Evolutionary conservation across 2,797 vertebrate genomes (phyloP).

Genomic region (Paedocypris micromegethes): DNA sequence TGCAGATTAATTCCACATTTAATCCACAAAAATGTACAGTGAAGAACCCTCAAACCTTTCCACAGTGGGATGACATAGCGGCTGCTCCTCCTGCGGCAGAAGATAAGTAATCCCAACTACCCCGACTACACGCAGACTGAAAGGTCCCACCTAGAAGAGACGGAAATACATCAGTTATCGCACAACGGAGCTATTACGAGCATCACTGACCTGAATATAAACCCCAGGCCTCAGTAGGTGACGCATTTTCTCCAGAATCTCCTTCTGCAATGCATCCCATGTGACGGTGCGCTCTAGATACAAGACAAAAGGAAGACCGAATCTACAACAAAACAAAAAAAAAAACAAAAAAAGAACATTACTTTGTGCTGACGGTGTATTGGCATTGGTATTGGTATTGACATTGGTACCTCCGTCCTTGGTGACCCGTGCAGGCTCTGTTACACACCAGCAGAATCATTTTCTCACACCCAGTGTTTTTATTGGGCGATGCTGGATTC

Average conservation of each 20-base stretch:
- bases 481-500: slow-evolving; percentile 71
- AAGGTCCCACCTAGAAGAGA: slow-evolving; percentile 82
- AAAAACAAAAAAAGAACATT: slow-evolving; percentile 7
- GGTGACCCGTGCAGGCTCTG: slow-evolving; percentile 88
- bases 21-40: neutral
- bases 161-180: neutral
- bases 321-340: slow-evolving; percentile 62
- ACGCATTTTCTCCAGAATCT: slow-evolving; percentile 97
- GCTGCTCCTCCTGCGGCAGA: slow-evolving; percentile 92
- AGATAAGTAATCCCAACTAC: slow-evolving; percentile 97
- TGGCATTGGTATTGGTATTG: neutral
- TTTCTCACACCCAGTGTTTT: slow-evolving; percentile 74
- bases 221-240: slow-evolving; percentile 88
- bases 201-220: slow-evolving; percentile 81
- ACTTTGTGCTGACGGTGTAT: neutral
- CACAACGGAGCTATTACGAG: neutral
- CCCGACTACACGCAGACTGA: slow-evolving; percentile 93
- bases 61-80: slow-evolving; percentile 91
- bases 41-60: slow-evolving; percentile 75
- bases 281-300: slow-evolving; percentile 90
- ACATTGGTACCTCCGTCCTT: slow-evolving; percentile 82
- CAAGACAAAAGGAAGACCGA: slow-evolving; percentile 92
- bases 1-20: neutral
- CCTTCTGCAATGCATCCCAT: slow-evolving; percentile 94
- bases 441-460: slow-evolving; percentile 93